phyloP scores from a whole-genome alignment of 2,113 vertebrate genomes.

The Podocnemis expansa region DNA sequence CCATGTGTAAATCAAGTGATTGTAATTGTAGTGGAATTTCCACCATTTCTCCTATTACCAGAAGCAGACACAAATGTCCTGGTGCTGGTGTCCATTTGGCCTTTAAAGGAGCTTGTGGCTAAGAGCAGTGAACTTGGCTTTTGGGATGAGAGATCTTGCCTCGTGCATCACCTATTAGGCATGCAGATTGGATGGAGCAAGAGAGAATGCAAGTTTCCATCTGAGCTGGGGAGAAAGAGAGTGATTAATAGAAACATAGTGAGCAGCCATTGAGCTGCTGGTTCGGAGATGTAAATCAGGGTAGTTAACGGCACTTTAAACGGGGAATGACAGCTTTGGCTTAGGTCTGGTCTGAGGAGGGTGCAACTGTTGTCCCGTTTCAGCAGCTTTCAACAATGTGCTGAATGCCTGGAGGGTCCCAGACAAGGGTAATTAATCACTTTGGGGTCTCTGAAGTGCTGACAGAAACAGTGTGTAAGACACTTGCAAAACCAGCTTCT shows the following conservation, averaged over 20 bases:
- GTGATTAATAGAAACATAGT: conserved; percentile 61
- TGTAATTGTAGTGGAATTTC: background rate
- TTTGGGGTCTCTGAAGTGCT: conserved; percentile 72
- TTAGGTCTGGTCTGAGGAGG: conserved; percentile 81
- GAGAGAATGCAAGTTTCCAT: background rate
- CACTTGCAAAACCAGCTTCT: conserved; percentile 71
- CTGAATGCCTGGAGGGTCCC: conserved; percentile 83
- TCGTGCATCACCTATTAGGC: fast-evolving
- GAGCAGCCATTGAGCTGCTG: conserved; percentile 74
- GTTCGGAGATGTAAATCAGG: conserved; percentile 86
- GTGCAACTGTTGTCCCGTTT: conserved; percentile 87
- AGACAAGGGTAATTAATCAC: conserved; percentile 84
- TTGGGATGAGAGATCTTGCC: background rate
- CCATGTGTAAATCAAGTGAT: background rate
- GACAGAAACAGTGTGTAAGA: conserved; percentile 79
- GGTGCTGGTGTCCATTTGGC: background rate
- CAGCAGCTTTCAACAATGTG: conserved; percentile 81
- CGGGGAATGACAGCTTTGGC: conserved; percentile 82
- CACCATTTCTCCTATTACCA: background rate
- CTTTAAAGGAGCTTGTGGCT: background rate
- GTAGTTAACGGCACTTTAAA: conserved; percentile 83
- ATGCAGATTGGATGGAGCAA: background rate
- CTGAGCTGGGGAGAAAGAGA: background rate
- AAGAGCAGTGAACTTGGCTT: background rate
- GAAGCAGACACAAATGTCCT: background rate